Evolutionary conservation across 2,888 invertebrate species (phyloP).

Genomic region (Latrodectus elegans): DNA sequence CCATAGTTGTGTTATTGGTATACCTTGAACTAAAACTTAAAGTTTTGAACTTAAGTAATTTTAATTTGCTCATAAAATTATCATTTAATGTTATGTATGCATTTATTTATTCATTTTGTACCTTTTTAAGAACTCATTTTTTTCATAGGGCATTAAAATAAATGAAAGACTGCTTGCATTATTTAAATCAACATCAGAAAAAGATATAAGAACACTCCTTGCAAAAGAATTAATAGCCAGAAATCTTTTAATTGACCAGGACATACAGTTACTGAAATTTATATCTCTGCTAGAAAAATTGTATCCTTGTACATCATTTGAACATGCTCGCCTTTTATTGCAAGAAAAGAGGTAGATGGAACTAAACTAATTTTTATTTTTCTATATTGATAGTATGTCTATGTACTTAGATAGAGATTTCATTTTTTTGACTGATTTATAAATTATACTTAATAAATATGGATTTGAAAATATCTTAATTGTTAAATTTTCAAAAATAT

Average conservation of each 20-base stretch:
- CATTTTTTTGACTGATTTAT: too few relatives aligned
- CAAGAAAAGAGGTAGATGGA: slow-evolving; percentile 50
- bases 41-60: too few relatives aligned
- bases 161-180: slow-evolving; percentile 41
- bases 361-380: neutral
- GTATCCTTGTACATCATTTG: slow-evolving; percentile 64
- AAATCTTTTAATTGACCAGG: slow-evolving; percentile 19
- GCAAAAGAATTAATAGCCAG: slow-evolving; percentile 20
- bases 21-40: too few relatives aligned
- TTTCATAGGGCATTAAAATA: slow-evolving; percentile 45
- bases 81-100: neutral
- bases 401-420: too few relatives aligned
- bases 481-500: too few relatives aligned
- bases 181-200: slow-evolving; percentile 53
- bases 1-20: too few relatives aligned
- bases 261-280: slow-evolving; percentile 19
- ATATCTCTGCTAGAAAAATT: slow-evolving; percentile 50
- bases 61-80: too few relatives aligned
- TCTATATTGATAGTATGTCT: neutral
- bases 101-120: neutral
- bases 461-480: too few relatives aligned
- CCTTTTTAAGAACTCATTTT: neutral
- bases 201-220: slow-evolving; percentile 47
- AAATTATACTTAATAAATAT: too few relatives aligned
- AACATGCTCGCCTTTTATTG: slow-evolving; percentile 49